phyloP scores from a whole-genome alignment of 1,140 invertebrate genomes.

The Drosophila prosaltans region DNA sequence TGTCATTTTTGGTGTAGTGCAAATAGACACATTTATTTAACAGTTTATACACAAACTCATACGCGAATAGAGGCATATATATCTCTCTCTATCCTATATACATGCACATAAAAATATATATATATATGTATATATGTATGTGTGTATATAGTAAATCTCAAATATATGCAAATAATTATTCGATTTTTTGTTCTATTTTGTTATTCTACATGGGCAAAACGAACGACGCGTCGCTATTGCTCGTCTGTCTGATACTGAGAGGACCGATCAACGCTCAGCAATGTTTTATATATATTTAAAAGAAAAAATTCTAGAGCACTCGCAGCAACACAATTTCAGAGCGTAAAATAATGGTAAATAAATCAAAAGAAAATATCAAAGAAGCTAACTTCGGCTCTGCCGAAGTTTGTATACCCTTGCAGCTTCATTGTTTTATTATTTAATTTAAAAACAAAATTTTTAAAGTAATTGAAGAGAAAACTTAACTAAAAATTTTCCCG shows the following conservation, averaged over 20 bases:
- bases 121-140: conserved; percentile 36
- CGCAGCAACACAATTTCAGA: conserved; percentile 26
- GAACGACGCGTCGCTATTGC: conserved; percentile 56
- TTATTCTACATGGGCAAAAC: conserved; percentile 51
- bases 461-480: no score
- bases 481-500: no score
- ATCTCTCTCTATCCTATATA: conserved; percentile 16
- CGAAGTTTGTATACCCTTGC: no score
- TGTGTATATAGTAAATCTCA: conserved; percentile 3
- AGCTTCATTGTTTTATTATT: no score
- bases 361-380: conserved; percentile 44
- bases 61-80: conserved; percentile 1
- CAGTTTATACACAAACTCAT: background rate
- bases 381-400: no score
- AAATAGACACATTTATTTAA: conserved; percentile 49
- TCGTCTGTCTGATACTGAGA: conserved; percentile 66
- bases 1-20: conserved; percentile 41
- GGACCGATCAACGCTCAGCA: conserved; percentile 42
- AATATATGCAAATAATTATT: conserved; percentile 44
- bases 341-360: conserved; percentile 56
- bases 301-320: conserved; percentile 36
- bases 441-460: no score
- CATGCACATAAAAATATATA: conserved; percentile 16
- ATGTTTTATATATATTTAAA: conserved; percentile 66
- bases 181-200: conserved; percentile 9